Base-by-base conservation (phyloP, 2,797 vertebrate species). In the Myotis vivesi region DNA sequence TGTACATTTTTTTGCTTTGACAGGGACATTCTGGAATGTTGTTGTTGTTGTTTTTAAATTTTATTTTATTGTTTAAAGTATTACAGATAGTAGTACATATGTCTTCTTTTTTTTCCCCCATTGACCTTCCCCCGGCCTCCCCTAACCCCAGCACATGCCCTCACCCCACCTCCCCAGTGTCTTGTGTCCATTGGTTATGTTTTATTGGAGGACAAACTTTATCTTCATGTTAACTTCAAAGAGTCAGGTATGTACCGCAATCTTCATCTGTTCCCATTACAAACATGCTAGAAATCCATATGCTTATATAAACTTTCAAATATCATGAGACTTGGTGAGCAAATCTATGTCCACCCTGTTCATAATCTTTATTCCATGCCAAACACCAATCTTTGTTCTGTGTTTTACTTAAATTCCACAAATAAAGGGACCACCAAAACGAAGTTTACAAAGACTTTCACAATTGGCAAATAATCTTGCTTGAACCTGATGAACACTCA, bases 191-290 rank as follows among this genome's bases (percentile, higher is more conserved):
- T 44, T 44, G 44, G 44, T 44, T 44, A 44, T 44, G 44, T 46
- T 91, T 71, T 46, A 12, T 77, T 68, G 68, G 19, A 87, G 36
- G 62, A 90, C 38, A 94, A 41, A 80, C 71, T 72, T 90, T 66
- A 79, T 86, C 62, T 44, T 83, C 55, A 25, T 28, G 11, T 44
- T 93, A 80, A 96, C 73, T 83, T 93, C 82, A 66, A 94, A 92
- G 86, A 15, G 69, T 87, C 66, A 85, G 4, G 7, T 79, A 71
- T 88, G 13, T 79, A 76, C 49, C 25, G 59, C 44, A 79, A 12
- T 46, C n/a, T 23, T 96, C 73, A 83, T 92, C 81, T 95, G 7
- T 87, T 95, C 76, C 80, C n/a, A 94, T 71, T 86, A 38, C 11
- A 64, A 91, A 87, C n/a, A 84, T 68, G 38, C 66, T 88, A 92